These are phyloP conservation scores for Eretmocerus hayati DNA, from an alignment of 2,888 invertebrate genomes.

Conservation along the genomic window DNA sequence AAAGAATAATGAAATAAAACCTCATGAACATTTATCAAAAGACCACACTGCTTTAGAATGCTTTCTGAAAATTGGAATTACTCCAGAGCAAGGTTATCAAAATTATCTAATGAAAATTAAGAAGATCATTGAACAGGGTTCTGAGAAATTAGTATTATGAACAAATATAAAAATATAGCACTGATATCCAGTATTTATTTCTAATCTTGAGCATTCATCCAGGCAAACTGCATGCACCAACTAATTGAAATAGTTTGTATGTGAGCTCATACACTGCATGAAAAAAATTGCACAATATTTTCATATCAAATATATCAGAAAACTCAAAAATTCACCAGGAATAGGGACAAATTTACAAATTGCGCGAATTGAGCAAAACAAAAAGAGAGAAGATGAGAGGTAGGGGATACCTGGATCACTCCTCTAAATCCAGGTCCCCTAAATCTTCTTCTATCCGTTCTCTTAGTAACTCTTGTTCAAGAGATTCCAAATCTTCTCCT, in stretches of 20 bases:
- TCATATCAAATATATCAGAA: background rate
- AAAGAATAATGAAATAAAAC: too few relatives aligned
- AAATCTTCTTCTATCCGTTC: too few relatives aligned
- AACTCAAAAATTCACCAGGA: background rate
- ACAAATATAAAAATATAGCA: constrained; percentile 12
- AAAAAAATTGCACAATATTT: constrained; percentile 3
- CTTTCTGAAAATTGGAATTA: too few relatives aligned
- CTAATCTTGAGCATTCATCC: constrained; percentile 14
- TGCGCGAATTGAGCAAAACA: constrained; percentile 6
- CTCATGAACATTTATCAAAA: too few relatives aligned
- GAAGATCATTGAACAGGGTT: too few relatives aligned
- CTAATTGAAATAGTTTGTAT: constrained; percentile 1
- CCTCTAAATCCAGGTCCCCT: constrained; percentile 69
- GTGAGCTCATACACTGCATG: constrained; percentile 4
- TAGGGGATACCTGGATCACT: constrained; percentile 41
- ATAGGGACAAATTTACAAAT: constrained; percentile 5
- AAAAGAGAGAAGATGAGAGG: constrained; percentile 22
- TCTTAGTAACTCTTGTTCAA: constrained; percentile 84
- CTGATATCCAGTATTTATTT: constrained; percentile 14
- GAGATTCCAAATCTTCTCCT: constrained; percentile 71
- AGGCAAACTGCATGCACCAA: constrained; percentile 3
- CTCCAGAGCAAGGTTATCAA: too few relatives aligned
- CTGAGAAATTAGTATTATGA: background rate
- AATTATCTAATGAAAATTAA: too few relatives aligned
- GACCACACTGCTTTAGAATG: too few relatives aligned